These are phyloP conservation scores for Poecilia velifera DNA, from an alignment of 2,797 vertebrate genomes.

Conservation along the genomic window DNA sequence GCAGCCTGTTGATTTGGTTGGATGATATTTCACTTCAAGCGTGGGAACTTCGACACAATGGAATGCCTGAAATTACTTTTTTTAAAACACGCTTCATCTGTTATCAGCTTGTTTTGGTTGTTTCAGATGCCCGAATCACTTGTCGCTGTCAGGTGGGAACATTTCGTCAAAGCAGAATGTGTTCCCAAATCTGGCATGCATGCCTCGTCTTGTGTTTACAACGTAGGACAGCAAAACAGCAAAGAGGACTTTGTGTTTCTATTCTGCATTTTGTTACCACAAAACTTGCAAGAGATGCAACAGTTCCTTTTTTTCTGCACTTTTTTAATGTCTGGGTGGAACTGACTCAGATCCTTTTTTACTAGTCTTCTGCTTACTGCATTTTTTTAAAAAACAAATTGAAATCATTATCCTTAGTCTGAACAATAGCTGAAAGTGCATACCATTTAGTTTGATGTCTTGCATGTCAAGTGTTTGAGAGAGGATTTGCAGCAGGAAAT, in stretches of 20 bases:
- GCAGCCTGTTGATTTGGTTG: constrained; percentile 1
- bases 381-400: not conserved
- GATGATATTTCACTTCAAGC: not conserved
- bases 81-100: not conserved
- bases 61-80: not conserved
- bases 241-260: constrained; percentile 21
- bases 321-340: constrained; percentile 2
- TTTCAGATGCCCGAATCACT: constrained; percentile 12
- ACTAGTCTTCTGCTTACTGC: not conserved
- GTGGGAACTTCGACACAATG: not conserved
- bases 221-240: constrained; percentile 1
- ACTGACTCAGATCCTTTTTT: not conserved
- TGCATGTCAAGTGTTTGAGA: not conserved
- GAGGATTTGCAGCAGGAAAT: not conserved
- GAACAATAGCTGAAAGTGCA: not conserved
- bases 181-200: constrained; percentile 6
- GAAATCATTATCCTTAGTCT: not conserved
- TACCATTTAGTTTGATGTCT: not conserved
- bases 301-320: constrained; percentile 26
- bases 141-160: not conserved
- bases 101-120: not conserved
- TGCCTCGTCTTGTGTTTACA: constrained; percentile 7
- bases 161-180: constrained; percentile 15
- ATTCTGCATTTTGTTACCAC: constrained; percentile 43
- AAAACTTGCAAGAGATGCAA: not conserved